Percentiles rank a stretch among this genome's conserved stretches.
phyloP scores from a whole-genome alignment of 2,888 invertebrate genomes.

The Eremobia ochroleuca region DNA sequence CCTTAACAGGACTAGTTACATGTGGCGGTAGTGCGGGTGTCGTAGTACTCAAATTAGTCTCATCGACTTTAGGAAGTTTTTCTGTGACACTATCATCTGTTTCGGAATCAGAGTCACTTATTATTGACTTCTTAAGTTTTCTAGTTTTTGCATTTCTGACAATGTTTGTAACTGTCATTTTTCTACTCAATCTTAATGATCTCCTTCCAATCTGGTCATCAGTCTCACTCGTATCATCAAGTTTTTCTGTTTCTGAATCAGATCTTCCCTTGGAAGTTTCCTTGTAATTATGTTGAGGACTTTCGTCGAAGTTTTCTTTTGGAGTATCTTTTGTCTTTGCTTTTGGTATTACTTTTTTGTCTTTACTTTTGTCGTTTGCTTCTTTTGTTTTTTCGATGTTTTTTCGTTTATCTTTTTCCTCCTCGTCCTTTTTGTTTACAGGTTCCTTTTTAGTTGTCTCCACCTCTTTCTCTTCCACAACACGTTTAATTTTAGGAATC shows the following conservation, averaged over 20 bases:
- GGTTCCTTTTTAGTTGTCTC: slow-evolving; percentile 55
- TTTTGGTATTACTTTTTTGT: slow-evolving; percentile 40
- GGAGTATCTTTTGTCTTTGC: slow-evolving; percentile 38
- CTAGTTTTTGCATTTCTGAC: slow-evolving; percentile 53
- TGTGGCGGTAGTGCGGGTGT: background rate
- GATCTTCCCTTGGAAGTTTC: slow-evolving; percentile 32
- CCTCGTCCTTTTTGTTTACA: slow-evolving; percentile 32
- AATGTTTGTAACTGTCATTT: slow-evolving; percentile 56
- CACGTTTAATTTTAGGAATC: slow-evolving; percentile 88
- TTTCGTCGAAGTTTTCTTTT: slow-evolving; percentile 46
- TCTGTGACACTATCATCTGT: slow-evolving; percentile 57
- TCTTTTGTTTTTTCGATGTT: slow-evolving; percentile 41
- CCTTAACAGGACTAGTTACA: slow-evolving; percentile 32
- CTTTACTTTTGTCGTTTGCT: slow-evolving; percentile 38
- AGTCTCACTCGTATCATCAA: slow-evolving; percentile 17
- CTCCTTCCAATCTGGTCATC: slow-evolving; percentile 66
- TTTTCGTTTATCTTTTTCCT: slow-evolving; percentile 38
- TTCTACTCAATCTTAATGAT: slow-evolving; percentile 76
- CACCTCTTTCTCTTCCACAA: slow-evolving; percentile 62
- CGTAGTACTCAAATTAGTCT: background rate
- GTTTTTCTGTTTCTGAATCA: slow-evolving; percentile 30
- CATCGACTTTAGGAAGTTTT: slow-evolving; percentile 7
- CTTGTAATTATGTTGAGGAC: slow-evolving; percentile 32
- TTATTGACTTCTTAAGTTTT: slow-evolving; percentile 72
- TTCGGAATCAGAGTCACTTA: slow-evolving; percentile 80